These are phyloP conservation scores for Hypena proboscidalis DNA, from an alignment of 2,888 invertebrate species.

Conservation along the genomic window DNA sequence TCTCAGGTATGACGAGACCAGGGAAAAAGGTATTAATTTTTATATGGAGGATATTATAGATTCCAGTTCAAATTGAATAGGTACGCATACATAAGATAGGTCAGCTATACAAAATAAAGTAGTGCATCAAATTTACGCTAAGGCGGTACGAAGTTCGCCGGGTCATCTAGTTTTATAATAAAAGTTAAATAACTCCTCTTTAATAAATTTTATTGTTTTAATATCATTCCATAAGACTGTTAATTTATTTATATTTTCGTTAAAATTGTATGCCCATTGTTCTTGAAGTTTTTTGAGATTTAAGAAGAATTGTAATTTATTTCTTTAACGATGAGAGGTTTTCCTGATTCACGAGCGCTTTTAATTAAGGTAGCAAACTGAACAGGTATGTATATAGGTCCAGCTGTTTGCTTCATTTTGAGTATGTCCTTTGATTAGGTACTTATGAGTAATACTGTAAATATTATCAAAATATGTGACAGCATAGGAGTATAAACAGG, in stretches of 20 bases:
- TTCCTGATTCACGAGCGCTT: constrained; percentile 9
- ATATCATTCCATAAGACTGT: no score
- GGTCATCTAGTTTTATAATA: no score
- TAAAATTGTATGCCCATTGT: constrained; percentile 8
- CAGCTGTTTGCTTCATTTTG: constrained; percentile 18
- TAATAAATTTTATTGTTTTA: no score
- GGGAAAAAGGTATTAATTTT: no score
- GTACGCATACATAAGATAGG: no score
- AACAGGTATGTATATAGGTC: constrained; percentile 37
- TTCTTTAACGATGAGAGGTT: constrained; percentile 9
- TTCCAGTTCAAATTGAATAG: no score
- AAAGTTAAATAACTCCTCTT: no score
- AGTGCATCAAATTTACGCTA: no score
- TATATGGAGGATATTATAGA: no score
- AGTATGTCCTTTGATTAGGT: constrained; percentile 4
- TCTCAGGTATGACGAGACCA: no score
- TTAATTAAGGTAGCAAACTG: constrained; percentile 8
- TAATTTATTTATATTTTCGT: constrained; percentile 1
- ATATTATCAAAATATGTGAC: constrained; percentile 6
- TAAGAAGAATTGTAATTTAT: constrained; percentile 7
- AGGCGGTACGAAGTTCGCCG: no score
- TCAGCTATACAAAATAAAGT: no score
- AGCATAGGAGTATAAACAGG: constrained; percentile 3
- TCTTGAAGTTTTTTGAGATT: constrained; percentile 6
- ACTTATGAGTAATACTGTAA: constrained; percentile 4